Percentiles rank a stretch among this genome's conserved stretches.
phyloP scores from a whole-genome alignment of 2,113 vertebrate genomes.

The Serinus canaria region DNA sequence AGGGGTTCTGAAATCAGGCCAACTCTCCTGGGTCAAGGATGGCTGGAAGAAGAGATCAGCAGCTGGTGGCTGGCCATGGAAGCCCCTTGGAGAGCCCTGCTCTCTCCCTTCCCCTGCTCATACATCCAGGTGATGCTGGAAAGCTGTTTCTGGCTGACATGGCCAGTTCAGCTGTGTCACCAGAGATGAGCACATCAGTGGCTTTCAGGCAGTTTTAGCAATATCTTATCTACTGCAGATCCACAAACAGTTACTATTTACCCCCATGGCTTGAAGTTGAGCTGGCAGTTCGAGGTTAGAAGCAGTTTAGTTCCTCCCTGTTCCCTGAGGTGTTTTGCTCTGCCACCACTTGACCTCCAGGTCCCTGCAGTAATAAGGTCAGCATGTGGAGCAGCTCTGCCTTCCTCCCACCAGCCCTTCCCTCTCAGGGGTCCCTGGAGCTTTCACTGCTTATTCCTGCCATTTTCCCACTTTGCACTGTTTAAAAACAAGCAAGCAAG shows the following conservation, averaged over 20 bases:
- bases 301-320: background rate
- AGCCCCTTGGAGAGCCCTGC: background rate
- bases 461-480: conserved; percentile 52
- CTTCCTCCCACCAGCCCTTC: background rate
- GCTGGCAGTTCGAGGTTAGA: background rate
- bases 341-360: background rate
- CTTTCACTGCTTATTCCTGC: conserved; percentile 18
- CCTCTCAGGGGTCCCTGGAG: background rate
- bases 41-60: background rate
- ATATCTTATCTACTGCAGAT: background rate
- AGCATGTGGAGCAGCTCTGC: background rate
- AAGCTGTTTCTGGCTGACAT: background rate
- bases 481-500: conserved; percentile 65
- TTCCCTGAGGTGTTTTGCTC: background rate
- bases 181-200: background rate
- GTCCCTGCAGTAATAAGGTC: background rate
- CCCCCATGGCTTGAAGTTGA: background rate
- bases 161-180: background rate
- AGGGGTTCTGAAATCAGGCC: background rate
- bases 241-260: background rate
- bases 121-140: no score
- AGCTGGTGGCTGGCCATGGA: background rate
- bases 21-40: background rate
- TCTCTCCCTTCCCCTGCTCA: background rate
- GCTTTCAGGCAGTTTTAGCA: background rate